Evolutionary conservation across 2,888 invertebrate genomes (phyloP), one percentile per base, ranked within the genome.

Genomic region (Byasa hedistus): DNA sequence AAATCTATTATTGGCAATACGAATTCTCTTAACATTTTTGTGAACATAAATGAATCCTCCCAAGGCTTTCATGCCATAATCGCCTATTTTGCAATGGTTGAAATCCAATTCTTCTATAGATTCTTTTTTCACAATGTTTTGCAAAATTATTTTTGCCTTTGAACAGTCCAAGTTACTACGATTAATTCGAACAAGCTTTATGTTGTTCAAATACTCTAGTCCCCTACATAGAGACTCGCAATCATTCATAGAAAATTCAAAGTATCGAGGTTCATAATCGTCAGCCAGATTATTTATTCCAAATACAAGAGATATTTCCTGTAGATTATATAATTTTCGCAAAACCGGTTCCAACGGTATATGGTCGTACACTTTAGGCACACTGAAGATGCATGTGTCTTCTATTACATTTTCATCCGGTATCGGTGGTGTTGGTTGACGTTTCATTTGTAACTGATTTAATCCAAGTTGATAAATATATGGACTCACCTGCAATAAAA

Each of bases 41-140:
- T 93, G 93, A 15, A 87, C 72, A 48, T 73, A 83, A 62, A 93
- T 87, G 68, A 94, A 85, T 70, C 94, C 94, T 0, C 93, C 94
- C 2, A 95, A 82, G 22, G 94, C 94, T 66, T 93, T 89, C 75
- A 94, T 94, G 0, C 95, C 95, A 57, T 89, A 86, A 76, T 95
- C 93, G 3, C 91, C 93, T 60, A 95, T 93, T 72, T 93, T 91
- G 77, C 95, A 95, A 76, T 95, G 93, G 68, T 94, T 94, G 60
- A 95, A 92, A 79, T 95, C 94, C 44, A 95, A 75, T 74, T 94
- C 94, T 69, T 92, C 89, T 39, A 95, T 81, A 72, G 88, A 81
- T 69, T 86, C 88, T 70, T 91, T 89, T 69, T 91, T 92, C 0
- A 87, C 83, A 23, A 92, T 80, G 70, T 92, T 87, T 75, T 93